Percentiles rank a stretch among this genome's conserved stretches.
Conservation (phyloP, 2,113 vertebrate genomes). For the Lepisosteus osseus region DNA sequence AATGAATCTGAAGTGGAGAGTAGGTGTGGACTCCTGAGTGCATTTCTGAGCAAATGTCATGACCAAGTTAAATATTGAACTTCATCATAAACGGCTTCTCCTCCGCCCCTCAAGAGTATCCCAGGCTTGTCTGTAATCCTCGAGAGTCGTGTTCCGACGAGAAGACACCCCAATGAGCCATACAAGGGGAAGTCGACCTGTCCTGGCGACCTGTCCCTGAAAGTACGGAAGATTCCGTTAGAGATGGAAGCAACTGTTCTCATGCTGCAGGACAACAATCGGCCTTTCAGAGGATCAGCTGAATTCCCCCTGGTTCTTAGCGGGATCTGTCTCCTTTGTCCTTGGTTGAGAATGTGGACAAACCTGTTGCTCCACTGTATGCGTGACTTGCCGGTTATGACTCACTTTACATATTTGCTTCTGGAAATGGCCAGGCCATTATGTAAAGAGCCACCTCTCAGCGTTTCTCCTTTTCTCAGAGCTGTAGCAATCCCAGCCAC, state of each 20-base stretch:
- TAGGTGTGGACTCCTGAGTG: too few species aligned
- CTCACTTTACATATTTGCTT: constrained; percentile 23
- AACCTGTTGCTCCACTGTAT: constrained; percentile 50
- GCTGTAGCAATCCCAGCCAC: not conserved
- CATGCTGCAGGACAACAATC: not conserved
- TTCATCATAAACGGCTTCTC: too few species aligned
- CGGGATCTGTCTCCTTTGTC: constrained; percentile 7
- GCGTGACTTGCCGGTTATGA: constrained; percentile 44
- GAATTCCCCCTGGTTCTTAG: not conserved
- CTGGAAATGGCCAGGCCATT: not conserved
- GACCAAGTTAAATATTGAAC: too few species aligned
- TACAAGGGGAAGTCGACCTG: too few species aligned
- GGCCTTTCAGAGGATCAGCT: not conserved
- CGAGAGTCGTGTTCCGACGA: too few species aligned
- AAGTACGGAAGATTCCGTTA: not conserved
- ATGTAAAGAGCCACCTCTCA: too few species aligned
- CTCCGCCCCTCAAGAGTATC: too few species aligned
- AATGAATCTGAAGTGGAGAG: too few species aligned
- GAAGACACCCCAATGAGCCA: too few species aligned
- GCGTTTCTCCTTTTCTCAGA: not conserved
- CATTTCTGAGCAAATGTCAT: too few species aligned
- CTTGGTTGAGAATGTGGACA: constrained; percentile 56
- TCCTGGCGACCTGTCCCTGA: too few species aligned
- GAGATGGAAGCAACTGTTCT: not conserved
- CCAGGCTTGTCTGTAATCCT: too few species aligned